A percentile compares a stretch with the other conserved stretches of the same genome.
These are phyloP conservation scores for Mercenaria mercenaria DNA, from an alignment of 1,140 invertebrate genomes.

Conservation along the genomic window DNA sequence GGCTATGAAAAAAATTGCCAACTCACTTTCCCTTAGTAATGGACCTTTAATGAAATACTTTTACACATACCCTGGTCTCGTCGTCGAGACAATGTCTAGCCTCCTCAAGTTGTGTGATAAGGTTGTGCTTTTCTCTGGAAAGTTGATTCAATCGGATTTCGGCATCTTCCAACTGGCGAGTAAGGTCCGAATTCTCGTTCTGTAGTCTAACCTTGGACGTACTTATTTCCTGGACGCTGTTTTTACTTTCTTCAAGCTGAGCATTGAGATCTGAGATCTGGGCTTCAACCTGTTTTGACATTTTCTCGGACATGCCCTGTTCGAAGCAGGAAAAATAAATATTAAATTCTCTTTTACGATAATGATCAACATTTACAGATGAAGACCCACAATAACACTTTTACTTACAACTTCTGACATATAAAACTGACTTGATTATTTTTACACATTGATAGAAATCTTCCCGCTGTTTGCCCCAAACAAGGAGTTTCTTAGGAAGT, in stretches of 20 bases:
- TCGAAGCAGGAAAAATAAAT: background rate
- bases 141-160: constrained; percentile 98
- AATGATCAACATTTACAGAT: no score
- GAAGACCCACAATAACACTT: no score
- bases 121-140: constrained; percentile 98
- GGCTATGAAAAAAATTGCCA: no score
- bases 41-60: background rate
- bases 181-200: constrained; percentile 97
- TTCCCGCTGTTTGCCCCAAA: no score
- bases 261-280: constrained; percentile 97
- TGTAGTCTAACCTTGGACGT: constrained; percentile 84
- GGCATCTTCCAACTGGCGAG: constrained; percentile 96
- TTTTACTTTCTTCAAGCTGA: constrained; percentile 92
- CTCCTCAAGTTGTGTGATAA: constrained; percentile 97
- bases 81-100: constrained; percentile 98
- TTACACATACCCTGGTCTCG: constrained; percentile 90
- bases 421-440: no score
- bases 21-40: no score
- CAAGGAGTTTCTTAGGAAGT: no score
- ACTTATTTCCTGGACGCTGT: constrained; percentile 81
- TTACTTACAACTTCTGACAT: no score
- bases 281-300: constrained; percentile 97
- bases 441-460: no score
- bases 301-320: constrained; percentile 98
- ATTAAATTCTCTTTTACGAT: no score